phyloP scores from a whole-genome alignment of 2,113 vertebrate species.

The Bufo gargarizans region DNA sequence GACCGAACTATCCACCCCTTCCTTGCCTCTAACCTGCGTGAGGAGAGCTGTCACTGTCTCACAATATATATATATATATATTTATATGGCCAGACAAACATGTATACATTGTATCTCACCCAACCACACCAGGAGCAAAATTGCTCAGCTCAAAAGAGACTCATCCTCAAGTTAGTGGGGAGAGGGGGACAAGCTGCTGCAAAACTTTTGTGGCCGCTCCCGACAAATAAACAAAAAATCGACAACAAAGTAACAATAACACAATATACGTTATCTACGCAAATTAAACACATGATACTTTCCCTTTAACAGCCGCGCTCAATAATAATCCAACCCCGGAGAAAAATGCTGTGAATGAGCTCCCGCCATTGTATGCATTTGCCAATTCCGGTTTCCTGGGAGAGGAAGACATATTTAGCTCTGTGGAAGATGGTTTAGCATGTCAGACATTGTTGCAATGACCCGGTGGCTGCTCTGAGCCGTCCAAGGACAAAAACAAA shows the following conservation, averaged over 20 bases:
- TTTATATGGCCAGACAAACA: too few relatives aligned
- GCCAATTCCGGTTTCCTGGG: constrained; percentile 17
- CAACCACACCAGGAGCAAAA: not conserved
- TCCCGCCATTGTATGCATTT: not conserved
- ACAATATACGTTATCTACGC: not conserved
- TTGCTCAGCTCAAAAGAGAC: not conserved
- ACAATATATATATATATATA: too few relatives aligned
- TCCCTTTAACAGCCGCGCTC: not conserved
- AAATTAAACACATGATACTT: not conserved
- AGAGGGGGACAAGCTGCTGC: not conserved
- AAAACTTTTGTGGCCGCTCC: not conserved
- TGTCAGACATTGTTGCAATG: constrained; percentile 54
- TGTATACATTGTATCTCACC: not conserved
- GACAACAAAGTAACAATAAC: too few relatives aligned
- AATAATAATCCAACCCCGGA: not conserved
- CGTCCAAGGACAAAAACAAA: constrained; percentile 50
- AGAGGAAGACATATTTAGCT: constrained; percentile 21
- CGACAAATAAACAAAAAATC: too few relatives aligned
- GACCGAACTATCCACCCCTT: too few relatives aligned
- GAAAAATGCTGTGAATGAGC: constrained; percentile 5
- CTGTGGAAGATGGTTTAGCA: constrained; percentile 20
- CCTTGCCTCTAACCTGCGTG: too few relatives aligned
- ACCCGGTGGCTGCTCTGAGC: constrained; percentile 39
- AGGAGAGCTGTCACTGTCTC: too few relatives aligned
- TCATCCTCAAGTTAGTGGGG: not conserved